Evolutionary conservation across 2,797 vertebrate genomes (phyloP), one percentile per base, ranked within the genome.

Genomic region (Pangasius djambal): DNA sequence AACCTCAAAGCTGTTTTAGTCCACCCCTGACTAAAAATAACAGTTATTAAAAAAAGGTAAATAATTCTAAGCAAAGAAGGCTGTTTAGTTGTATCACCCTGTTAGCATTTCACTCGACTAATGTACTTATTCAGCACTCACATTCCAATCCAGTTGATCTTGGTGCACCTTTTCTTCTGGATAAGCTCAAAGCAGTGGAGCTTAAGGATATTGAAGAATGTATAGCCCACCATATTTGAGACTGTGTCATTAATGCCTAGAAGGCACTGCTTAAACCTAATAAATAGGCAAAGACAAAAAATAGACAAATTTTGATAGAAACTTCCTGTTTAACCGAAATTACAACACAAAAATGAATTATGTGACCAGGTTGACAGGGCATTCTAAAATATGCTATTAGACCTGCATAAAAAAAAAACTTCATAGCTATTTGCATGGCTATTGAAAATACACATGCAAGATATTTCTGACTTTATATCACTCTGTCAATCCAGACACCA

Each of bases 221-320:
- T 97, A 94, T 96, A 91, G 6, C 97, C 97, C 86, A 98, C 96
- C 89, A 98, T 93, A 77, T 95, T 95, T 1, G 98, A 96, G 89
- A 98, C 90, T 59, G 97, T 96, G 84, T 98, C 96, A 20, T 94
- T 97, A 87, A 96, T 94, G 7, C 78, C 90, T 75, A 94, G 93
- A 50, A 98, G 95, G 92, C 98, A 98, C 65, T 93, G 92, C 52
- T 94, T 96, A 93, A 99, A 98, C 91, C 98, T 98, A 92, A 77
- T 37, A 52, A 16, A 55, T 48, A 81, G 7, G 63, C 20, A 55
- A 37, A 57, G 15, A 59, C 1, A 67, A 50, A 22, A 50, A 15
- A 69, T 22, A 57, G 1, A 44, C 6, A 78, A 0, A 78, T 69
- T 52, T 84, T 52, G 0, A 6, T 10, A 84, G 25, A 37, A 81